Base-by-base conservation (phyloP, 1,140 invertebrate species). In the Aphelinus certus region DNA sequence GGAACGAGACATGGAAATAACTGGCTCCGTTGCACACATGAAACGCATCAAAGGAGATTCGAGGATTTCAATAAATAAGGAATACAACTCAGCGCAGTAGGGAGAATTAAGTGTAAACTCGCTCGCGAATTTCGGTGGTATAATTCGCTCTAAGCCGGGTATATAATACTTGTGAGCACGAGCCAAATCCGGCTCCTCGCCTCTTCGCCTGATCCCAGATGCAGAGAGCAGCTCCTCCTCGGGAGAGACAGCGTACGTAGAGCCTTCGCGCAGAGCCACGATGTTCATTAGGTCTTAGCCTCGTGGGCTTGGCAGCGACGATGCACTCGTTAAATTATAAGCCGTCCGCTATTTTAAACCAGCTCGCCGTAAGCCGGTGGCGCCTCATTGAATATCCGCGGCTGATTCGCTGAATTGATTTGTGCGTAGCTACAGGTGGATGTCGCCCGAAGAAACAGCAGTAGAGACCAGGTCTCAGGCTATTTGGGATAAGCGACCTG, bases 391-490 rank as follows among this genome's bases (percentile, higher is more conserved):
- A n/a, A 42, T 7, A 26, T 26, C 10, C 3, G 4, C 9, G 2
- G 7, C 42, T 42, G 49, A 58, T 55, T 69, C 57, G 62, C 71
- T 48, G 64, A 73, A 77, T 75, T 68, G 75, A 67, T 55, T 49
- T 68, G 72, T 26, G 26, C 26, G 26, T 26, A 26, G 26, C 26
- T 26, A 26, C 26, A 26, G 26, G 26, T 26, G 26, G 26, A 26
- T 26, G 26, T 26, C 26, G 26, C 26, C 26, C 26, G 26, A 26
- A 26, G 26, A 26, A 26, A 26, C 26, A 26, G 26, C 26, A 26
- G 26, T 26, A 26, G 26, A 26, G 26, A 26, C 26, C 26, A 26
- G 26, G 0, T 26, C 26, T 26, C 26, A 26, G 26, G 26, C 26
- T 26, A 26, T 26, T 26, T 26, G 26, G 26, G 26, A 26, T 26